Conservation (phyloP, 2,888 invertebrate genomes). For the Phalera bucephala region DNA sequence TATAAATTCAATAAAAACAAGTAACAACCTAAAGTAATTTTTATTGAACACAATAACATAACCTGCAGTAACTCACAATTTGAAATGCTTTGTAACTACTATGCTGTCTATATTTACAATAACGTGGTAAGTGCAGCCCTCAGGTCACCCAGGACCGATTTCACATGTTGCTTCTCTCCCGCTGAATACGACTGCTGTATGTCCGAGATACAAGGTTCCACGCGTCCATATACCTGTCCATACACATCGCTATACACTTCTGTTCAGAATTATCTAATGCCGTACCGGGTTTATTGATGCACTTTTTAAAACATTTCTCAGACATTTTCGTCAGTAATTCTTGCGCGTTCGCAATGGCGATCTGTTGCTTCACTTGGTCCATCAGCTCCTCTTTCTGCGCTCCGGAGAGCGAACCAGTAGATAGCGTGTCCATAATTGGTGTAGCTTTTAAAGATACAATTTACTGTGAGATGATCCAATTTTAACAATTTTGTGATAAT, state of each 20-base stretch:
- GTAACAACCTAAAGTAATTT: conserved; percentile 55
- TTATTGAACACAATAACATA: conserved; percentile 69
- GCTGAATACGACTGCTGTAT: conserved; percentile 92
- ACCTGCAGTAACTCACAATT: conserved; percentile 57
- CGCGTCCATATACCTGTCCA: conserved; percentile 99
- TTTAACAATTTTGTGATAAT: conserved; percentile 27
- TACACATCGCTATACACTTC: conserved; percentile 98
- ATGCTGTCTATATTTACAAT: conserved; percentile 70
- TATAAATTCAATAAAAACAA: conserved; percentile 47
- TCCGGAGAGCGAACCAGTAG: conserved; percentile 82
- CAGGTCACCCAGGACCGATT: conserved; percentile 19
- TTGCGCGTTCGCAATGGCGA: conserved; percentile 96
- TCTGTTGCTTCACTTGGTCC: conserved; percentile 97
- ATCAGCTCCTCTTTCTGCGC: conserved; percentile 93
- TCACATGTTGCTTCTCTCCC: conserved; percentile 87
- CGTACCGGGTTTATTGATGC: conserved; percentile 94
- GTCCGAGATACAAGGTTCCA: conserved; percentile 96
- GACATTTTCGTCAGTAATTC: conserved; percentile 98
- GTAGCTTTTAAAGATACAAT: conserved; percentile 13
- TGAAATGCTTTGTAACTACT: conserved; percentile 65
- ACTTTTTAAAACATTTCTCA: conserved; percentile 98
- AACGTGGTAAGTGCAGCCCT: conserved; percentile 44
- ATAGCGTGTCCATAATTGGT: conserved; percentile 82
- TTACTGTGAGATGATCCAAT: conserved; percentile 23
- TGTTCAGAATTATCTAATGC: conserved; percentile 95